Conservation (phyloP, 53 echinoderm and acorn worm genomes). For the Antedon mediterranea region DNA sequence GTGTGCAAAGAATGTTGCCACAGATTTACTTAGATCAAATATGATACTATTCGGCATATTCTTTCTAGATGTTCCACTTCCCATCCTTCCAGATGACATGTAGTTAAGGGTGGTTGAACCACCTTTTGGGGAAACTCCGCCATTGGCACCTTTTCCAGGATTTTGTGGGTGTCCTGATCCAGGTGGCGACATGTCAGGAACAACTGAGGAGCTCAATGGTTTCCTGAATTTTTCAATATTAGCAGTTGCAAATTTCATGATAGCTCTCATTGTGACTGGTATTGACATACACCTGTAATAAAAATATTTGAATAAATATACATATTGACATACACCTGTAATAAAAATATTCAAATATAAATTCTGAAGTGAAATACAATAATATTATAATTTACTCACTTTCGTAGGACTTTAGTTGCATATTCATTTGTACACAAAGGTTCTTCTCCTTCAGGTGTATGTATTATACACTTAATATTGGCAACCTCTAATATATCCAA, state of each 20-base stretch:
- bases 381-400: slow-evolving; percentile 30
- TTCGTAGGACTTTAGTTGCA: slow-evolving; percentile 89
- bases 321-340: too few species aligned
- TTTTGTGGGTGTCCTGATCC: neutral
- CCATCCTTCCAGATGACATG: neutral
- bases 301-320: neutral
- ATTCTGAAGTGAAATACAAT: too few species aligned
- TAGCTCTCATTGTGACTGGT: slow-evolving; percentile 92
- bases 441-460: slow-evolving; percentile 57
- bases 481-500: slow-evolving; percentile 59
- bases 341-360: too few species aligned
- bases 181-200: neutral
- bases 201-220: neutral
- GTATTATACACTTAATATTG: slow-evolving; percentile 60
- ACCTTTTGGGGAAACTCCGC: neutral
- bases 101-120: neutral
- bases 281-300: slow-evolving; percentile 64
- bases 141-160: neutral
- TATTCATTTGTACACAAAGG: slow-evolving; percentile 86
- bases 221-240: slow-evolving; percentile 36
- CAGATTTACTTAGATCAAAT: neutral
- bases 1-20: neutral
- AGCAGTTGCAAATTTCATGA: slow-evolving; percentile 68
- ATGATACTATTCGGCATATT: neutral
- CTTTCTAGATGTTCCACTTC: neutral